Evolutionary conservation across 2,113 vertebrate species (phyloP).

Genomic region (Vulpes ferrilata): DNA sequence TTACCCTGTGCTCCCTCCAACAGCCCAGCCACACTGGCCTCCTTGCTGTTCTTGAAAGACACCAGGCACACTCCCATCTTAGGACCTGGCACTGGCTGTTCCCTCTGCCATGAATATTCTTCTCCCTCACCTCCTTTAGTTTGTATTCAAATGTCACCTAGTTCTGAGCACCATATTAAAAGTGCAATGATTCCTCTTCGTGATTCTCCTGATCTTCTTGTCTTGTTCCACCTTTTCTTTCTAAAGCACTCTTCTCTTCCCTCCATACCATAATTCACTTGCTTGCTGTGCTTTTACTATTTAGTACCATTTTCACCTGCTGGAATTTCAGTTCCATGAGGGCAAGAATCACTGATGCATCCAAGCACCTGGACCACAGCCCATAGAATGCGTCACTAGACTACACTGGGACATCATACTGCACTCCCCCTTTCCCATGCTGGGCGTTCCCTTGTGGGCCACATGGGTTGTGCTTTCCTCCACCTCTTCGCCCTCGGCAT

Average conservation of each 20-base stretch:
- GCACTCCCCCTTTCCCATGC: rapidly evolving
- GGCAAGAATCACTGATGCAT: background rate
- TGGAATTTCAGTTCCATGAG: background rate
- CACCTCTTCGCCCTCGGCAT: background rate
- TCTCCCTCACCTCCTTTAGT: background rate
- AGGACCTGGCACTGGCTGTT: background rate
- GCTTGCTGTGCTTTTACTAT: background rate
- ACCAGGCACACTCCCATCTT: background rate
- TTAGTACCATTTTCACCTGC: background rate
- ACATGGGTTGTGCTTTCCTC: background rate
- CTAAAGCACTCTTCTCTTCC: background rate
- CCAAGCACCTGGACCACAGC: no score
- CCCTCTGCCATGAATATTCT: background rate
- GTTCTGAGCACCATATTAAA: background rate
- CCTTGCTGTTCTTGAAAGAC: background rate
- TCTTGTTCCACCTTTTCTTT: background rate
- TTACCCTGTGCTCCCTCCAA: background rate
- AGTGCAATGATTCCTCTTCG: background rate
- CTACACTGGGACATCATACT: background rate
- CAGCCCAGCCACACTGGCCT: background rate
- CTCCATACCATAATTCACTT: background rate
- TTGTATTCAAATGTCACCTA: background rate
- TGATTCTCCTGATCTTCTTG: background rate
- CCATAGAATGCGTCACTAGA: background rate
- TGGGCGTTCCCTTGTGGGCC: background rate